phyloP scores from a whole-genome alignment of 2,797 vertebrate genomes.

The Syngnathus rostellatus region DNA sequence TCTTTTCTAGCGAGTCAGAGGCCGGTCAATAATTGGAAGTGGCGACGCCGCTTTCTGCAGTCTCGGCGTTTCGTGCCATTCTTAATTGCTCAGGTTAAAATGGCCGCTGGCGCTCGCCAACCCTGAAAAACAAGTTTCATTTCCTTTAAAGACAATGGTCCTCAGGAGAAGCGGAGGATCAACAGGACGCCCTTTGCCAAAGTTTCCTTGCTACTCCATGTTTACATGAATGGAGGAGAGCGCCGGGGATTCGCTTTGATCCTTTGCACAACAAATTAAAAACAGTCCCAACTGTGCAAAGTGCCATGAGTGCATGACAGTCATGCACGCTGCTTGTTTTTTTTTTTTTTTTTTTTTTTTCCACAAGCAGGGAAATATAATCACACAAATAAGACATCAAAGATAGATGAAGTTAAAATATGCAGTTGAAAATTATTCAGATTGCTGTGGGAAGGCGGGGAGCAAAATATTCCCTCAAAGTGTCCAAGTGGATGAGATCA shows the following conservation, averaged over 20 bases:
- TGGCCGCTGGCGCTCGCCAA: constrained; percentile 14
- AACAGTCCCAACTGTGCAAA: constrained; percentile 56
- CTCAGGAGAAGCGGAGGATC: neutral
- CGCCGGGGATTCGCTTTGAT: constrained; percentile 67
- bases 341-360: constrained; percentile 31
- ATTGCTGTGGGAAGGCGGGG: constrained; percentile 68
- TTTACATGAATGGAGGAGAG: constrained; percentile 56
- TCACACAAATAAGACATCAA: constrained; percentile 80
- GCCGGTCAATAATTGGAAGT: constrained; percentile 75
- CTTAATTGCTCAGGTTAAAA: constrained; percentile 73
- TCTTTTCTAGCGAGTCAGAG: constrained; percentile 41
- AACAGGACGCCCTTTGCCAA: constrained; percentile 32
- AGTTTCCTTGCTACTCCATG: constrained; percentile 40
- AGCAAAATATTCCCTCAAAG: constrained; percentile 73
- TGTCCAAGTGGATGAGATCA: constrained; percentile 69
- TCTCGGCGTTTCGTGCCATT: constrained; percentile 38
- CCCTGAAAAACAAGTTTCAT: constrained; percentile 7
- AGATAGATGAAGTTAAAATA: constrained; percentile 77
- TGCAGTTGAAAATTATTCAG: constrained; percentile 69
- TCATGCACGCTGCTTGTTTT: constrained; percentile 33
- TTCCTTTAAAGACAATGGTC: constrained; percentile 3
- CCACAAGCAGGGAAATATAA: constrained; percentile 60
- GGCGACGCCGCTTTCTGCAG: constrained; percentile 46
- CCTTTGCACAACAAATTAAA: constrained; percentile 29
- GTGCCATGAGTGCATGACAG: constrained; percentile 58